Evolutionary conservation across 2,113 vertebrate species (phyloP).

Genomic region (Chionodraco myersi): DNA sequence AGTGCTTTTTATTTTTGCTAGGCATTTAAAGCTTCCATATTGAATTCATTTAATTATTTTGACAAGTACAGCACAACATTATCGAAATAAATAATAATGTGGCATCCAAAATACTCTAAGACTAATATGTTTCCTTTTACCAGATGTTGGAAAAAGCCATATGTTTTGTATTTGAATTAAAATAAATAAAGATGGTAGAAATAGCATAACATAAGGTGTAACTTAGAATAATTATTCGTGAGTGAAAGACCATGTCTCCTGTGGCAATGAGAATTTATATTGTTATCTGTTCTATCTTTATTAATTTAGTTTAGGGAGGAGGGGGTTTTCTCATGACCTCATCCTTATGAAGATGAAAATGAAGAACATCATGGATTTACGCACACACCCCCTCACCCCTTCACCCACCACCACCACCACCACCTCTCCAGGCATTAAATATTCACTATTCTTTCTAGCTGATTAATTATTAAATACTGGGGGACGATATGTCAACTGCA

Average conservation of each 20-base stretch:
- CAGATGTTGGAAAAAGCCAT: not conserved
- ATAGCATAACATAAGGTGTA: too few species aligned
- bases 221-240: too few species aligned
- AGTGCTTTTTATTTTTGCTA: too few species aligned
- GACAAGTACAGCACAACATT: not conserved
- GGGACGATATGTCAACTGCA: slow-evolving; percentile 83
- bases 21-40: not conserved
- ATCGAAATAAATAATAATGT: too few species aligned
- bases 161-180: too few species aligned
- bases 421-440: slow-evolving; percentile 78
- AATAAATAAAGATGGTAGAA: not conserved
- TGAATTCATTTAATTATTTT: not conserved
- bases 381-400: not conserved
- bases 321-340: slow-evolving; percentile 71
- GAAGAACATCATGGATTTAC: slow-evolving; percentile 62
- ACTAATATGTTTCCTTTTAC: too few species aligned
- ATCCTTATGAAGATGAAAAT: slow-evolving; percentile 76
- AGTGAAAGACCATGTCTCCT: not conserved
- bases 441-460: slow-evolving; percentile 79
- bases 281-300: not conserved
- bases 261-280: not conserved
- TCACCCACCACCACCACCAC: not conserved
- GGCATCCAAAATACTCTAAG: too few species aligned
- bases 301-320: not conserved
- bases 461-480: slow-evolving; percentile 85